These are phyloP conservation scores for Ennomos quercinarius DNA, from an alignment of 2,888 invertebrate species.

Conservation along the genomic window DNA sequence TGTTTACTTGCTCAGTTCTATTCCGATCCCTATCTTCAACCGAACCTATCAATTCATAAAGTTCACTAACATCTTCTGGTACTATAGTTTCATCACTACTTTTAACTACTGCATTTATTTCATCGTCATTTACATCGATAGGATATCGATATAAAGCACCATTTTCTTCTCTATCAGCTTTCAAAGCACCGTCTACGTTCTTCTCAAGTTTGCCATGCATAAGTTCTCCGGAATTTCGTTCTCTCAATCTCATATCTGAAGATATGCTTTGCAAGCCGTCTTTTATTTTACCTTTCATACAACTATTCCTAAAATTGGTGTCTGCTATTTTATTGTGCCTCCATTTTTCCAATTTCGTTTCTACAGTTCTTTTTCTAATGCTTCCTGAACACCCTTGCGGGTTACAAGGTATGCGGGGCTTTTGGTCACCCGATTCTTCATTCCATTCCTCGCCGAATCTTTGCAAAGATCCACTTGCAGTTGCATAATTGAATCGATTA, in stretches of 20 bases:
- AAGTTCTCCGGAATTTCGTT: constrained; percentile 22
- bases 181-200: constrained; percentile 39
- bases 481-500: constrained; percentile 5
- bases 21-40: constrained; percentile 28
- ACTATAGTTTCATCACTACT: constrained; percentile 4
- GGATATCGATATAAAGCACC: constrained; percentile 23
- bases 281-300: constrained; percentile 6
- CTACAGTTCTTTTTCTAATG: not conserved
- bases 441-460: constrained; percentile 27
- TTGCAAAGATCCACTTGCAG: constrained; percentile 34
- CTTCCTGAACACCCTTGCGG: constrained; percentile 4
- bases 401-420: not conserved
- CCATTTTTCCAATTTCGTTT: constrained; percentile 7
- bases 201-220: constrained; percentile 30
- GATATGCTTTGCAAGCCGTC: constrained; percentile 4
- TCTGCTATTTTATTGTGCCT: constrained; percentile 7
- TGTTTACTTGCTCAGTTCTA: constrained; percentile 42
- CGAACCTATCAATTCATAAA: constrained; percentile 35
- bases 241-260: constrained; percentile 7
- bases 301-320: constrained; percentile 5
- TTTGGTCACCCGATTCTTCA: constrained; percentile 1
- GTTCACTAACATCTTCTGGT: constrained; percentile 1
- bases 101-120: constrained; percentile 8
- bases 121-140: not conserved
- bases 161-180: constrained; percentile 32